These are phyloP conservation scores for Megaleporinus macrocephalus DNA, from an alignment of 2,113 vertebrate genomes.

Conservation along the genomic window DNA sequence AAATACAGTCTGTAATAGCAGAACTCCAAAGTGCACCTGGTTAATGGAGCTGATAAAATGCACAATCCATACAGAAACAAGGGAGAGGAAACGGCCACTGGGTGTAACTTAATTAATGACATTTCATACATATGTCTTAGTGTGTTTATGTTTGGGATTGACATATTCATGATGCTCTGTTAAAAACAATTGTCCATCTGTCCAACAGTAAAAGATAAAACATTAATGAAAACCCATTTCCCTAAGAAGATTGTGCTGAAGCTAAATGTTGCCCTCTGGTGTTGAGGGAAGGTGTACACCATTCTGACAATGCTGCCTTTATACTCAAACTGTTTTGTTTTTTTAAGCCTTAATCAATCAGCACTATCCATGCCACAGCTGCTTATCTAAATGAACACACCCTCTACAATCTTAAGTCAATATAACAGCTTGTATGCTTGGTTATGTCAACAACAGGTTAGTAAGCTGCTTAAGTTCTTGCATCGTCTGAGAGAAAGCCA, in stretches of 20 bases:
- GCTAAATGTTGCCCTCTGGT: slow-evolving; percentile 9
- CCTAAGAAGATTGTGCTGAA: not conserved
- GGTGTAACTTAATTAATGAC: too few relatives aligned
- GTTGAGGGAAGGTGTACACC: not conserved
- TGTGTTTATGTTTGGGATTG: not conserved
- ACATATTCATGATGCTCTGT: not conserved
- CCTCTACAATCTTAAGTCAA: slow-evolving; percentile 6
- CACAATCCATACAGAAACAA: too few relatives aligned
- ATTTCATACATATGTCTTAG: too few relatives aligned
- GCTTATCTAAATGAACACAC: not conserved
- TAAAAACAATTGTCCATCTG: not conserved
- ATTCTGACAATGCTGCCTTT: not conserved
- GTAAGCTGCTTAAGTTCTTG: slow-evolving; percentile 1
- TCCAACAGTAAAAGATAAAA: too few relatives aligned
- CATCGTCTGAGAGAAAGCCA: not conserved
- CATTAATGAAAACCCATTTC: too few relatives aligned
- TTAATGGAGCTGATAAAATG: too few relatives aligned
- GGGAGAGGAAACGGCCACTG: too few relatives aligned
- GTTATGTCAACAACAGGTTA: slow-evolving; percentile 9
- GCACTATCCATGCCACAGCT: not conserved
- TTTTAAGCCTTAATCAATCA: not conserved
- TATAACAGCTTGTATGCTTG: not conserved
- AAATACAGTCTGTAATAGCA: too few relatives aligned
- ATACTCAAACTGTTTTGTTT: not conserved
- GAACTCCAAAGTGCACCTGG: too few relatives aligned